Percentiles rank a stretch among this genome's conserved stretches.
These are phyloP conservation scores for Batillaria attramentaria DNA, from an alignment of 1,140 invertebrate genomes.

Conservation along the genomic window DNA sequence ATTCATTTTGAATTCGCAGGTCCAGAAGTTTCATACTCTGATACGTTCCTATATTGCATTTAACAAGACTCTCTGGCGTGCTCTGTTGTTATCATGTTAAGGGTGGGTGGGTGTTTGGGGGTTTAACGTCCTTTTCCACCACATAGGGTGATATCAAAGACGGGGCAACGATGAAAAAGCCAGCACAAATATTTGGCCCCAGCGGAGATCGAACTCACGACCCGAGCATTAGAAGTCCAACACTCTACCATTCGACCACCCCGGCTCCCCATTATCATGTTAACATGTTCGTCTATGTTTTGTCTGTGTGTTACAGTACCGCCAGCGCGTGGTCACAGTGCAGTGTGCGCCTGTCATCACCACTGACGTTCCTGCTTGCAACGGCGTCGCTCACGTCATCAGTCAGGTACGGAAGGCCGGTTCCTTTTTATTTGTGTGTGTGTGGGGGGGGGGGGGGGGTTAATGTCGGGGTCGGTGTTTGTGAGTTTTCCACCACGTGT, in stretches of 20 bases:
- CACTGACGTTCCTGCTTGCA: constrained; percentile 48
- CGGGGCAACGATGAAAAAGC: too few relatives aligned
- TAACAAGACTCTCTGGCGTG: not conserved
- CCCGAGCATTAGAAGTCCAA: too few relatives aligned
- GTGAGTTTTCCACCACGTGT: too few relatives aligned
- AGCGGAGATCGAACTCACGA: too few relatives aligned
- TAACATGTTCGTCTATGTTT: constrained; percentile 31
- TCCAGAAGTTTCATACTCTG: not conserved
- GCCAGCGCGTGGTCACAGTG: constrained; percentile 35
- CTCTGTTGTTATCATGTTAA: not conserved
- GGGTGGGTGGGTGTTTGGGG: too few relatives aligned
- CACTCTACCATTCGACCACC: too few relatives aligned
- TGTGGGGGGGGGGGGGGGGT: too few relatives aligned
- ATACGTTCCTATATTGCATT: not conserved
- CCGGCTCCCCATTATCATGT: not conserved
- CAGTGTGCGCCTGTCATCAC: constrained; percentile 51
- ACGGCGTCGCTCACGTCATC: constrained; percentile 53
- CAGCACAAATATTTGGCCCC: too few relatives aligned
- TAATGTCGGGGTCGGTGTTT: too few relatives aligned
- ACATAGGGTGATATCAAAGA: too few relatives aligned
- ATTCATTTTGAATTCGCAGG: not conserved
- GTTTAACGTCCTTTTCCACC: too few relatives aligned
- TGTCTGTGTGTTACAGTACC: constrained; percentile 35
- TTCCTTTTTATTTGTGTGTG: too few relatives aligned
- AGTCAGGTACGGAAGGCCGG: constrained; percentile 51